These are phyloP conservation scores for Neodontobutis hainanensis DNA, from an alignment of 2,113 vertebrate species.

Conservation along the genomic window DNA sequence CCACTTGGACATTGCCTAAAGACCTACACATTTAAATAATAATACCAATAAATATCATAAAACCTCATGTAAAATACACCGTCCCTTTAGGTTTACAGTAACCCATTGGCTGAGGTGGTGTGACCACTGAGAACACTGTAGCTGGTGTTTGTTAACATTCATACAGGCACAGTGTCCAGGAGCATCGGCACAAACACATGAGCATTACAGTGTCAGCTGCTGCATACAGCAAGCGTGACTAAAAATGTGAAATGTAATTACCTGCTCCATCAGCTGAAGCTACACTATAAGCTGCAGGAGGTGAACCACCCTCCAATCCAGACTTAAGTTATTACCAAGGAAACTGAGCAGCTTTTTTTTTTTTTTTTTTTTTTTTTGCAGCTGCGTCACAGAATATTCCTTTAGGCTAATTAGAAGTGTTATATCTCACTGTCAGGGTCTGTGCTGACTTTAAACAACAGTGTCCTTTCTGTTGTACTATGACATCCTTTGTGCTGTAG, in stretches of 20 bases:
- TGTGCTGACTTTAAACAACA: not conserved
- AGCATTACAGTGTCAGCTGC: constrained; percentile 24
- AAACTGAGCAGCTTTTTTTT: not conserved
- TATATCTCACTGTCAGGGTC: not conserved
- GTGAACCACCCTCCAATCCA: not conserved
- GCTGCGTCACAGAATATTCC: not conserved
- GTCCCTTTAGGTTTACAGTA: not conserved
- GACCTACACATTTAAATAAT: no score
- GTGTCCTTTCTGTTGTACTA: not conserved
- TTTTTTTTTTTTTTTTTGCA: no score
- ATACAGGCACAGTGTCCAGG: constrained; percentile 5
- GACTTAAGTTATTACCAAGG: not conserved
- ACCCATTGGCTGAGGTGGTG: not conserved
- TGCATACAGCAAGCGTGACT: not conserved
- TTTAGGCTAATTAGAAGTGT: not conserved
- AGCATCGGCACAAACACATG: constrained; percentile 1
- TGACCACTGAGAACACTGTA: not conserved
- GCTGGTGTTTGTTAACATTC: constrained; percentile 1
- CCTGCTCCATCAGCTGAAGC: constrained; percentile 30
- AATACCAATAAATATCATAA: not conserved
- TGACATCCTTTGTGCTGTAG: not conserved
- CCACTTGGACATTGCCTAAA: no score
- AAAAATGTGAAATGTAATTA: constrained; percentile 38
- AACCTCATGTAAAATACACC: not conserved
- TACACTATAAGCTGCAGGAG: constrained; percentile 22